Conservation (phyloP, 1,140 invertebrate genomes). For the Amyelois transitella region DNA sequence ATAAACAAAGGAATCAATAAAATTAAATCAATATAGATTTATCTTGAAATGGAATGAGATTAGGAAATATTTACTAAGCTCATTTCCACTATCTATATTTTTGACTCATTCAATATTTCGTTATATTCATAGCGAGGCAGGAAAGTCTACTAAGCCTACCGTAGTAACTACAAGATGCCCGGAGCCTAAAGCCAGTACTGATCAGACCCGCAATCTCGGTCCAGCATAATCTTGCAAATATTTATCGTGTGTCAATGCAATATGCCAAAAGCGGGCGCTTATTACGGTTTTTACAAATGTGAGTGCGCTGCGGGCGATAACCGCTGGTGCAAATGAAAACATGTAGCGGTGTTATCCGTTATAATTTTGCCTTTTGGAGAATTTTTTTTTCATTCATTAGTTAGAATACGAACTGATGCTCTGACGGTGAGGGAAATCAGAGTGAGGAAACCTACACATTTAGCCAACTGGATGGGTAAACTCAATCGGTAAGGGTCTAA, state of each 20-base stretch:
- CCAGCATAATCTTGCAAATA: constrained; percentile 55
- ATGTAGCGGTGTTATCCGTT: not conserved
- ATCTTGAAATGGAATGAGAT: too few species aligned
- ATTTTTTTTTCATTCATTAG: not conserved
- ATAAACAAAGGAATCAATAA: constrained; percentile 70
- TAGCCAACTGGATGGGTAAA: too few species aligned
- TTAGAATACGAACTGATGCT: too few species aligned
- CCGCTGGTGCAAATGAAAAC: constrained; percentile 19
- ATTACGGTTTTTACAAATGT: constrained; percentile 70
- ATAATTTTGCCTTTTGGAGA: not conserved
- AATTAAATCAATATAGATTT: constrained; percentile 48
- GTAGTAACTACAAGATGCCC: constrained; percentile 3
- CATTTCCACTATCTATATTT: too few species aligned
- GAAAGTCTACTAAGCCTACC: constrained; percentile 10
- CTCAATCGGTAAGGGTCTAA: too few species aligned
- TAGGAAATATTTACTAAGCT: too few species aligned
- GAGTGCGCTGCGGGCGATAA: constrained; percentile 42
- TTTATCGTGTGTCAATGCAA: constrained; percentile 70
- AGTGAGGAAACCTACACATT: not conserved
- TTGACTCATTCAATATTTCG: constrained; percentile 30
- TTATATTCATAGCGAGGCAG: constrained; percentile 4
- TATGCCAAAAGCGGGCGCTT: constrained; percentile 65
- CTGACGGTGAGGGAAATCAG: too few species aligned
- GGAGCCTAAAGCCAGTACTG: constrained; percentile 14
- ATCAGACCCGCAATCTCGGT: constrained; percentile 41